phyloP scores from a whole-genome alignment of 2,113 vertebrate genomes.

The Butorides virescens region DNA sequence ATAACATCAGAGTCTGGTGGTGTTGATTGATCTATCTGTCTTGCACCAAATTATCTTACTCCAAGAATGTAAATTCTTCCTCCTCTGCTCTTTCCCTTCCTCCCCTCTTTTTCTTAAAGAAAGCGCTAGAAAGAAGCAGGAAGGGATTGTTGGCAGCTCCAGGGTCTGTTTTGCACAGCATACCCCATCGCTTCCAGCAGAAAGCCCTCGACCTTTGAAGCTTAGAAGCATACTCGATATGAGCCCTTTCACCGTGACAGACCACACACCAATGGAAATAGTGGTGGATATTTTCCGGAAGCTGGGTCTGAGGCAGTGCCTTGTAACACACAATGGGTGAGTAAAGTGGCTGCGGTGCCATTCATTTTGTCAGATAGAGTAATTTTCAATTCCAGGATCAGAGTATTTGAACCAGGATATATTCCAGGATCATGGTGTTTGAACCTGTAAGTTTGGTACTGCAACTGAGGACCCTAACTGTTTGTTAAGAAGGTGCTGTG shows the following conservation, averaged over 20 bases:
- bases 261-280: slow-evolving; percentile 99
- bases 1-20: not conserved
- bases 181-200: slow-evolving; percentile 93
- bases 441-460: not conserved
- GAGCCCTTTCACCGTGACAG: slow-evolving; percentile 98
- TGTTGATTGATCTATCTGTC: not conserved
- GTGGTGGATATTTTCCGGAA: slow-evolving; percentile 99
- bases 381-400: not conserved
- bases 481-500: not conserved
- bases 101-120: slow-evolving; percentile 74
- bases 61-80: not conserved
- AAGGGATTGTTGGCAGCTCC: slow-evolving; percentile 93
- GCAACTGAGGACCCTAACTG: not conserved
- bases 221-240: slow-evolving; percentile 97
- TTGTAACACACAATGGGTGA: slow-evolving; percentile 99
- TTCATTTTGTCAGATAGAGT: not conserved
- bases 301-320: slow-evolving; percentile 96
- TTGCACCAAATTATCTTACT: not conserved
- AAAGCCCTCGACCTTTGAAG: slow-evolving; percentile 95
- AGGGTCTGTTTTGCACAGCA: slow-evolving; percentile 97
- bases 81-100: not conserved
- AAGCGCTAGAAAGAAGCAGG: slow-evolving; percentile 95
- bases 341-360: slow-evolving; percentile 17
- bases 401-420: not conserved
- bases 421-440: not conserved